Percentiles rank a stretch among this genome's conserved stretches.
Conservation (phyloP, 2,797 vertebrate genomes). For the Sorex maritimensis region DNA sequence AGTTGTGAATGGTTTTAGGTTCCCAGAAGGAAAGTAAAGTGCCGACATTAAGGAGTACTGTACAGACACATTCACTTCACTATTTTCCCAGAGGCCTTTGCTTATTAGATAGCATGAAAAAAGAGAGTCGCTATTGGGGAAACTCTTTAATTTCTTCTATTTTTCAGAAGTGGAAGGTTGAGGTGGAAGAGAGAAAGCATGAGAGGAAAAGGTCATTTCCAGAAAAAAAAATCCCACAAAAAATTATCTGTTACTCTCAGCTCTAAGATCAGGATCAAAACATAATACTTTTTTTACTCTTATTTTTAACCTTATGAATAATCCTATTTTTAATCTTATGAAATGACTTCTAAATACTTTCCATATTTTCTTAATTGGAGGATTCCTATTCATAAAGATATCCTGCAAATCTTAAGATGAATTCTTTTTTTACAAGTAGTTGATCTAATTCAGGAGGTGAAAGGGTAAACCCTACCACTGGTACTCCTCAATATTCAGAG, state of each 20-base stretch:
- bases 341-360: not conserved
- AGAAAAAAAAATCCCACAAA: constrained; percentile 20
- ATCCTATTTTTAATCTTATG: not conserved
- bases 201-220: not conserved
- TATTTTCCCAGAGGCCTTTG: not conserved
- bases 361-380: constrained; percentile 14
- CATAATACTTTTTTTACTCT: not conserved
- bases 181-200: not conserved
- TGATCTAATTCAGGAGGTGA: not conserved
- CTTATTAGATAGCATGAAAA: not conserved
- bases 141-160: not conserved
- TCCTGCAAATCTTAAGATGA: not conserved
- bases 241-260: not conserved
- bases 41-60: not conserved
- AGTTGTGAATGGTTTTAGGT: not conserved
- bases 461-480: no score
- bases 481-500: not conserved
- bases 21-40: constrained; percentile 3
- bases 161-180: not conserved
- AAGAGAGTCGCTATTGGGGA: not conserved
- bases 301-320: not conserved
- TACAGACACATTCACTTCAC: no score
- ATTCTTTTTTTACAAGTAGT: not conserved
- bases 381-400: not conserved
- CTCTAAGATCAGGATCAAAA: not conserved